Evolutionary conservation across 2,113 vertebrate species (phyloP), one percentile per base, ranked within the genome.

Genomic region (Lophochroa leadbeateri): DNA sequence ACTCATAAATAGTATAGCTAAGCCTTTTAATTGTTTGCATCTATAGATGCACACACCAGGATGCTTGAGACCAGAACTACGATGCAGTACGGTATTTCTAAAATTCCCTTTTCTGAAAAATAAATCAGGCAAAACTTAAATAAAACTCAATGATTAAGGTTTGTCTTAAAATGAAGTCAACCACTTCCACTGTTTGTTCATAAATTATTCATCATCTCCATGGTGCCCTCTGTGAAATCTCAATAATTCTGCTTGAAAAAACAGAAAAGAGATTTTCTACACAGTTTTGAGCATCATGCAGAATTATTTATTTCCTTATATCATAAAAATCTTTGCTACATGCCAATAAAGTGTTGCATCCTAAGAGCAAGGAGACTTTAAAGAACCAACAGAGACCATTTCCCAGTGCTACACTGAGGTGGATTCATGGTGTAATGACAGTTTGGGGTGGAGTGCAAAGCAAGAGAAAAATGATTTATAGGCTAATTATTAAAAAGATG

Each of bases 171-270:
- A 92, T 11, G 9, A 17, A 87, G 39, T 58, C 65, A 85, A 82
- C 18, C 53, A 29, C 17, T 95, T 78, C 35, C 25, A 43, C 35
- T 87, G 39, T 71, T 74, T 91, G 19, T 49, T 94, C 31, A 91
- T 88, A 76, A 89, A 90, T 91, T 76, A 92, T 91, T 92, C 14
- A 80, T 61, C 25, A 44, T 69, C n/a, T 91, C 78, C 41, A 35
- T 21, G 44, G 33, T 76, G n/a, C 55, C 19, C 19, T 72, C 70
- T 69, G 16, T 84, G 89, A 94, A 85, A 46, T 53, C 39, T 82
- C 58, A 87, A 74, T 85, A 69, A 94, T 82, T 95, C 41, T 79
- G 7, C 70, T 82, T 53, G 47, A 85, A 82, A 86, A 94, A 82
- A 89, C 43, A 88, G 55, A 74, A 41, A 33, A 75, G 2, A 83